Base-by-base conservation (phyloP, 2,888 invertebrate genomes). In the Hypomecis punctinalis region DNA sequence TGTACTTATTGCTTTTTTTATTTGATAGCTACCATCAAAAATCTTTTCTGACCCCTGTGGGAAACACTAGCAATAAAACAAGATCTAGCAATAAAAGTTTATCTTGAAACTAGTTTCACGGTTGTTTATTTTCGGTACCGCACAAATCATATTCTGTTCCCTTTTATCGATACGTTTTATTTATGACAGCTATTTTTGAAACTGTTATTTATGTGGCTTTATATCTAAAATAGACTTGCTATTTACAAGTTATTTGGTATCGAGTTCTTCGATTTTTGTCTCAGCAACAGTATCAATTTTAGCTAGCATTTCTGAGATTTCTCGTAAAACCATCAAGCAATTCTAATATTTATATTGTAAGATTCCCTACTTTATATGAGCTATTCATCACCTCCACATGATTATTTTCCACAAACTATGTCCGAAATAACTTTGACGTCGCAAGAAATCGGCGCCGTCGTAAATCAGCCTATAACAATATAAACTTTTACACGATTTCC, bases 401-500 rank as follows among this genome's bases (percentile, higher is more conserved):
- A 59, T 61, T 61, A 63, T 67, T 66, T 58, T 61, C 46, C 59
- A 59, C 66, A 63, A 66, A 66, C 60, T 68, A 52, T 62, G 61
- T 52, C 62, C 49, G 61, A 74, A 73, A 71, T 67, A 63, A 73
- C 74, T 66, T 73, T 73, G 66, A 67, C 72, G 70, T 71, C 69
- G 71, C 68, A 71, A 68, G 71, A 69, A 66, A 74, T 68, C 68
- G 57, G 63, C 71, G 69, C 71, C 67, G 60, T 67, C 69, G 70
- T 78, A 75, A 79, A 78, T 78, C 70, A 74, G 58, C 52, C 70
- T 65, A 58, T 70, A 76, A 76, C 71, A 74, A 74, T 71, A 73
- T 61, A 72, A 70, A 76, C 70, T 67, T 69, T 65, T 61, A 49
- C 63, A 56, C 54, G 52, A 58, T 60, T 67, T 52, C 54, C 61